These are phyloP conservation scores for Isurus oxyrinchus DNA, from an alignment of 2,113 vertebrate genomes.

Conservation along the genomic window DNA sequence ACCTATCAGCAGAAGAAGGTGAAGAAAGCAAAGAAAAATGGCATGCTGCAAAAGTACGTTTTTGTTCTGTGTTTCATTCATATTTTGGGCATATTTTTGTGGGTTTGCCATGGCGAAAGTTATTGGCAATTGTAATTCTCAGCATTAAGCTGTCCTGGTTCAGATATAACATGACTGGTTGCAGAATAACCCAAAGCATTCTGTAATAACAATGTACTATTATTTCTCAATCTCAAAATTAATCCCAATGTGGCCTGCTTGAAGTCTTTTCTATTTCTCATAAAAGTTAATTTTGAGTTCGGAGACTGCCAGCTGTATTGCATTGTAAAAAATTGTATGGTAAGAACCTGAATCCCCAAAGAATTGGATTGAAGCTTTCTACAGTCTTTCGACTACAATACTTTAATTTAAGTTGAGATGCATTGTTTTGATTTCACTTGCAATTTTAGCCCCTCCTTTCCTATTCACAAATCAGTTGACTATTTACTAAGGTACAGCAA, in stretches of 20 bases:
- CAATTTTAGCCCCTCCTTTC: not conserved
- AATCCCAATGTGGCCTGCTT: not conserved
- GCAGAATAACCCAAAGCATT: not conserved
- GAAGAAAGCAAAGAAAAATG: not conserved
- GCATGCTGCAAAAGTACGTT: slow-evolving; percentile 42
- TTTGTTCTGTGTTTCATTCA: slow-evolving; percentile 9
- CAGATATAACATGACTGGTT: not conserved
- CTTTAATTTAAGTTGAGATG: not conserved
- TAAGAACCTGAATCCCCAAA: not conserved
- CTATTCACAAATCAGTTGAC: not conserved
- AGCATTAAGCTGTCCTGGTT: not conserved
- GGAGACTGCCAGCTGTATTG: not conserved
- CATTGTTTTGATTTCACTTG: not conserved
- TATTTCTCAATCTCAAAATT: not conserved
- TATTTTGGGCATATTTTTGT: slow-evolving; percentile 5
- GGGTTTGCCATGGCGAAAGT: not conserved
- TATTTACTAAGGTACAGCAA: not conserved
- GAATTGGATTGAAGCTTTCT: not conserved
- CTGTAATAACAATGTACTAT: not conserved
- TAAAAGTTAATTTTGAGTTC: not conserved
- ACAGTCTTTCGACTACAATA: not conserved
- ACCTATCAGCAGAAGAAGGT: not conserved
- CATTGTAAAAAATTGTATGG: not conserved
- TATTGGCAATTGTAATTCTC: not conserved
- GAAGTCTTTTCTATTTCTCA: not conserved